Evolutionary conservation across 2,888 invertebrate species (phyloP), one percentile per base, ranked within the genome.

Genomic region (Callimorpha dominula): DNA sequence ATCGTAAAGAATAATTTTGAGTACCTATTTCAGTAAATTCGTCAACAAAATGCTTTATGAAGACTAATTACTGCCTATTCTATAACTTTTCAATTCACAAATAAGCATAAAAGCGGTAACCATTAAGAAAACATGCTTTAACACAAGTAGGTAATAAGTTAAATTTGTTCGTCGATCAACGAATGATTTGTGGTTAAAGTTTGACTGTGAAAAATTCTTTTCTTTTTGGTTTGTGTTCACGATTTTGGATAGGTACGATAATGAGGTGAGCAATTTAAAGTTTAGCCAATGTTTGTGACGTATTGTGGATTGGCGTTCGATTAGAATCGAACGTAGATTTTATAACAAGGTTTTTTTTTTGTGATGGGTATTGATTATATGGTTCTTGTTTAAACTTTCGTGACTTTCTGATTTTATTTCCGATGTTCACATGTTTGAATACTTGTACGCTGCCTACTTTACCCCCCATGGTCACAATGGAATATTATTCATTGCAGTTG

Each of bases 111-210:
- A 57, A 68, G 68, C 43, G n/a, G n/a, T 65, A 49, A 68, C 57
- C 68, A 68, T 68, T 68, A 68, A 52, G 57, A 57, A n/a, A 57
- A 68, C 68, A 68, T 57, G 20, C 57, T 20, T 54, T 40, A 52
- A 81, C 81, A 83, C 76, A 80, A 82, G 76, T 75, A 71, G 75
- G 81, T 84, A 85, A 81, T 81, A 82, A 74, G 77, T 72, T 78
- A 82, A 85, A 87, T 85, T 80, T 82, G 84, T 87, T 78, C 86
- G 80, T 67, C 90, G 89, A 92, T 91, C 90, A 88, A 85, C 81
- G 80, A 75, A 81, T 91, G 92, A 93, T 93, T 93, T 93, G 92
- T 92, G 88, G 85, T 57, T 70, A 76, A 91, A 93, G 86, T 92
- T 78, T 77, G 75, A 70, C 75, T 73, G 76, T 43, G 84, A 86